Conservation (phyloP, 2,797 vertebrate genomes). For the Phoeniculus purpureus region DNA sequence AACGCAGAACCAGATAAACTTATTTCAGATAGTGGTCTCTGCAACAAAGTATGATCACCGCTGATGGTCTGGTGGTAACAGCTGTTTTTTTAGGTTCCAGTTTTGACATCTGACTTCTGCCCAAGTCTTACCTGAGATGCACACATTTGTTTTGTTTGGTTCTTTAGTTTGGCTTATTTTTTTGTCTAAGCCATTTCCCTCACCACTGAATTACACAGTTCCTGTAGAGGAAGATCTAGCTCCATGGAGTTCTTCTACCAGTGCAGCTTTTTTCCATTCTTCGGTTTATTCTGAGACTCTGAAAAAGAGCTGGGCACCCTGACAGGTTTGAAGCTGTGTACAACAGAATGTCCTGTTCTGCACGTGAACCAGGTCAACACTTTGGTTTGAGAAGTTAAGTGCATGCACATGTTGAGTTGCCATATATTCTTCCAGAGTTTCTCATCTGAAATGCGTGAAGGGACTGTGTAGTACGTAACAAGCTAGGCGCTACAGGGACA, state of each 20-base stretch:
- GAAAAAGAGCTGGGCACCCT: background rate
- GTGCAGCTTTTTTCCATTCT: background rate
- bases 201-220: background rate
- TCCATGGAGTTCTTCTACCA: background rate
- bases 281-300: background rate
- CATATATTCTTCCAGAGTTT: background rate
- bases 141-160: background rate
- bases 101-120: background rate
- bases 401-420: rapidly evolving
- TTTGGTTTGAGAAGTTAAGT: background rate
- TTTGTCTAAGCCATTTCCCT: background rate
- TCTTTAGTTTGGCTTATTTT: no score
- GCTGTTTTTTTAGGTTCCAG: background rate
- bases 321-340: background rate
- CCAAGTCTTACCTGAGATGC: background rate
- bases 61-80: background rate
- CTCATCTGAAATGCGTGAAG: background rate
- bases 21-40: background rate
- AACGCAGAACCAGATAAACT: background rate
- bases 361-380: background rate
- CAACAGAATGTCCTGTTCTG: no score
- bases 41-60: background rate
- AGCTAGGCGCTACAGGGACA: background rate
- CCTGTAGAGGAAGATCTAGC: background rate
- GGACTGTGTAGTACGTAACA: no score